Base-by-base conservation (phyloP, 2,113 vertebrate species). In the Psilopogon haemacephalus region DNA sequence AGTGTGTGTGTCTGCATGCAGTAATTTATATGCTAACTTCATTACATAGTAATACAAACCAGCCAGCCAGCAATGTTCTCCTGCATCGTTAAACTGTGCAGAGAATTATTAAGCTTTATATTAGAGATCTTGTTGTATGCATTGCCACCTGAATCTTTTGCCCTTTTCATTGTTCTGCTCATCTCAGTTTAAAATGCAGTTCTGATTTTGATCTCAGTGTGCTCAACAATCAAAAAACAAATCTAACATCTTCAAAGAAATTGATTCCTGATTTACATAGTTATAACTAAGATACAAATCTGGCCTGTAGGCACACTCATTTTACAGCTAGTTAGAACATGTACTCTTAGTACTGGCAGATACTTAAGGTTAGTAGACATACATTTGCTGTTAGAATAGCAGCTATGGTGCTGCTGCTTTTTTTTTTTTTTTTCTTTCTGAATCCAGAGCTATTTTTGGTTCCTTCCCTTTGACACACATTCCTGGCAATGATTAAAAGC, bases 391-490 rank as follows among this genome's bases (percentile, higher is more conserved):
- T 82, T 95, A 91, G 26, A 88, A 82, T 11, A 89, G 63, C 44
- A 92, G 63, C 38, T 90, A 80, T 2, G 12, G 48, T 56, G 63
- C 70, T 84, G 44, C 48, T 84, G 63, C 50, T 60, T 4, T 38
- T 63, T 67, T 58, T 54, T 32, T 23, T 55, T 67, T 68, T 52
- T 63, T 35, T 60, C 74, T 71, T 68, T 54, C 17, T 40, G 0
- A 9, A 65, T 92, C 14, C 59, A 74, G n/a, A 59, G 76, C 67
- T 93, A 91, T 96, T 95, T 94, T 95, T 92, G 70, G 62, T 70
- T 91, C 60, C 32, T 94, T 97, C 40, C 74, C 93, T 96, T 95
- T 96, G 93, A 94, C 90, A 95, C 50, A 96, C 71, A 95, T 96
- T 93, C 89, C 95, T 95, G 86, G 68, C 93, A 93, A 59, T 71